phyloP scores from a whole-genome alignment of 2,888 invertebrate genomes.

The Argyra leucocephala region DNA sequence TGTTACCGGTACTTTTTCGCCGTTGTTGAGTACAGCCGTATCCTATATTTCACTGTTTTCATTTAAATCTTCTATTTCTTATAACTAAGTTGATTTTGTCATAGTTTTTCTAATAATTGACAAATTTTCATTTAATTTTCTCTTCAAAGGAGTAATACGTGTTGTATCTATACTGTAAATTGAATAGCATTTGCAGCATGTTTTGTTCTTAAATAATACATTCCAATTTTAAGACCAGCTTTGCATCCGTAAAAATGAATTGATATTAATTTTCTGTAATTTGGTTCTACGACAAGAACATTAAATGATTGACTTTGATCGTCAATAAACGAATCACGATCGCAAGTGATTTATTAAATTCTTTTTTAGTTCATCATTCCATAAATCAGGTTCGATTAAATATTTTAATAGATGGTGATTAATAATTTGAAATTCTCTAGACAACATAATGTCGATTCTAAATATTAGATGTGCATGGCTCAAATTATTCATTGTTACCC shows the following conservation, averaged over 20 bases:
- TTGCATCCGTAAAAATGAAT: constrained; percentile 99
- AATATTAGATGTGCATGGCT: constrained; percentile 96
- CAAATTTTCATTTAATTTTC: constrained; percentile 15
- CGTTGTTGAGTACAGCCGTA: constrained; percentile 33
- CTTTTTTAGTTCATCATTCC: constrained; percentile 94
- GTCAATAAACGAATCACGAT: constrained; percentile 96
- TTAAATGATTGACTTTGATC: constrained; percentile 98
- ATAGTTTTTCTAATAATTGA: constrained; percentile 10
- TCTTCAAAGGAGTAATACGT: constrained; percentile 42
- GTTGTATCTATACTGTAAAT: constrained; percentile 94
- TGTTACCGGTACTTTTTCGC: constrained; percentile 22
- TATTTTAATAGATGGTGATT: constrained; percentile 93
- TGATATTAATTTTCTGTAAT: constrained; percentile 85
- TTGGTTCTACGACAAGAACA: constrained; percentile 91
- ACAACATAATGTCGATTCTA: constrained; percentile 84
- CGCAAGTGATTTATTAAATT: constrained; percentile 93
- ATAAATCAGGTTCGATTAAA: constrained; percentile 78
- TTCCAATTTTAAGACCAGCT: constrained; percentile 93
- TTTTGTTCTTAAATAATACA: constrained; percentile 96
- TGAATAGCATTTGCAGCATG: constrained; percentile 95
- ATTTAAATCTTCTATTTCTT: constrained; percentile 31
- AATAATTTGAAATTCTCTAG: constrained; percentile 92
- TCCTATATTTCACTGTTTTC: neutral
- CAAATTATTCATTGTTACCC: constrained; percentile 97
- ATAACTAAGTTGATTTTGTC: constrained; percentile 34